These are phyloP conservation scores for Sinocyclocheilus rhinocerous DNA, from an alignment of 2,113 vertebrate genomes.

Conservation along the genomic window DNA sequence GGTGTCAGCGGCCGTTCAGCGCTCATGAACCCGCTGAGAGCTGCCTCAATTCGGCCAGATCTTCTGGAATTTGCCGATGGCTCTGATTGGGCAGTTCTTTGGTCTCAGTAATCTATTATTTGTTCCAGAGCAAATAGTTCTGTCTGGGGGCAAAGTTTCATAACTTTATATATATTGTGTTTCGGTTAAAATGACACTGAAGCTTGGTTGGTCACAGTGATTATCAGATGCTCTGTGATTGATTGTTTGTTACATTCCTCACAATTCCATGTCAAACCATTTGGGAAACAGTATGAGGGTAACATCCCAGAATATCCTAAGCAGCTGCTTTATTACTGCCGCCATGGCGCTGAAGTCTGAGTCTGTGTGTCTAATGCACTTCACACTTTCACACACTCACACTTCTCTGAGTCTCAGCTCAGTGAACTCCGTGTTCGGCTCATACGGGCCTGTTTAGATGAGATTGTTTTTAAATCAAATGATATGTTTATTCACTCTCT, in stretches of 20 bases:
- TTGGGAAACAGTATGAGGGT: background rate
- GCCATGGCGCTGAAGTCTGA: conserved; percentile 31
- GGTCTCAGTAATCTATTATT: too few species aligned
- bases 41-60: too few species aligned
- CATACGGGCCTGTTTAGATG: background rate
- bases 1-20: too few species aligned
- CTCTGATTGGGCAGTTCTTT: too few species aligned
- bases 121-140: too few species aligned
- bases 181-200: background rate
- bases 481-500: background rate
- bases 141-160: too few species aligned
- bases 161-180: too few species aligned
- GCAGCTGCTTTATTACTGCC: conserved; percentile 52
- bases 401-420: background rate
- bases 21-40: too few species aligned
- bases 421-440: background rate
- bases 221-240: conserved; percentile 5
- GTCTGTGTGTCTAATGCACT: conserved; percentile 39
- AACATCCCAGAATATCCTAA: conserved; percentile 44
- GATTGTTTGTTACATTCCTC: background rate
- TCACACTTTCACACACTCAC: conserved; percentile 33
- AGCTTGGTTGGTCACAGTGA: background rate
- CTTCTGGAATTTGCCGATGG: too few species aligned
- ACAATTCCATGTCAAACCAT: background rate
- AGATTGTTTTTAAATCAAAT: background rate